Percentiles rank a stretch among this genome's conserved stretches.
phyloP scores from a whole-genome alignment of 2,888 invertebrate species.

The Lycophotia porphyrea region DNA sequence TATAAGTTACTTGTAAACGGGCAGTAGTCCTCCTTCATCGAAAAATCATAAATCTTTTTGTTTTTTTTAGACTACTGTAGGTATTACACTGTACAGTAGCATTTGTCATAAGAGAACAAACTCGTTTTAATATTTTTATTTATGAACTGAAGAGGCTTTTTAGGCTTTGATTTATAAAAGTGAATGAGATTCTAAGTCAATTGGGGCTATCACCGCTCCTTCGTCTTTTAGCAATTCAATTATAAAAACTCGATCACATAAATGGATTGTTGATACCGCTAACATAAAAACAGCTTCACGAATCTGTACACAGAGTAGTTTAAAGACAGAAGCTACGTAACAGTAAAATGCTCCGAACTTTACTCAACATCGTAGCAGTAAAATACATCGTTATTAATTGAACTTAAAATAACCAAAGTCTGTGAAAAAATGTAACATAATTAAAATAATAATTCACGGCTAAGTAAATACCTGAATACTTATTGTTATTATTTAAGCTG shows the following conservation, averaged over 20 bases:
- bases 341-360: background rate
- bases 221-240: conserved; percentile 43
- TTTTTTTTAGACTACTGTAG: background rate
- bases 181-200: conserved; percentile 32
- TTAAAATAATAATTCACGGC: background rate
- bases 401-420: background rate
- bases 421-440: background rate
- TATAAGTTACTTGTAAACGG: background rate
- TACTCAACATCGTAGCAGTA: background rate
- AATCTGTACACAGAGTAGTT: conserved; percentile 49
- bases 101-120: conserved; percentile 12
- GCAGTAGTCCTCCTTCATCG: background rate
- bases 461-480: background rate
- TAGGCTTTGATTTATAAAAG: background rate
- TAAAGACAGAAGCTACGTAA: background rate
- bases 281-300: conserved; percentile 51
- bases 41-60: background rate
- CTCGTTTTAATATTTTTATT: conserved; percentile 2
- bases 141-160: background rate
- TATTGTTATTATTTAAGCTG: background rate
- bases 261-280: conserved; percentile 55
- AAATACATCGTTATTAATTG: background rate
- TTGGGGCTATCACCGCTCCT: conserved; percentile 25
- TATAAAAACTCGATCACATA: conserved; percentile 50
- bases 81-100: background rate